Evolutionary conservation across 2,888 invertebrate species (phyloP).

Genomic region (Fabriciana adippe): DNA sequence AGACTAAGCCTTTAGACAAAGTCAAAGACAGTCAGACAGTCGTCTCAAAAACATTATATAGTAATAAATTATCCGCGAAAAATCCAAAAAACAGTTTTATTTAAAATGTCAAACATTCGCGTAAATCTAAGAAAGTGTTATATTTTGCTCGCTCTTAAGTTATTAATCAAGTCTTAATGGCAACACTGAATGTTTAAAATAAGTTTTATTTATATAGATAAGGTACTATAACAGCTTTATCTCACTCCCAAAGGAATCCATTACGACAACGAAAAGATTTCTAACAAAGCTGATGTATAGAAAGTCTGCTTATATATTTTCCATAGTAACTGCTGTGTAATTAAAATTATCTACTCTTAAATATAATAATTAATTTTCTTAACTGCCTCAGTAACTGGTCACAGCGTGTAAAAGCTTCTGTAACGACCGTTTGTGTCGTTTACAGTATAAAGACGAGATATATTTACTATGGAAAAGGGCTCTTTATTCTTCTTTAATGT

Average conservation of each 20-base stretch:
- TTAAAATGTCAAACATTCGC: too few relatives aligned
- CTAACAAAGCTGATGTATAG: not conserved
- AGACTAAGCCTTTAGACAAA: too few relatives aligned
- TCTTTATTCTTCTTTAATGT: too few relatives aligned
- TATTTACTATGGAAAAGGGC: constrained; percentile 4
- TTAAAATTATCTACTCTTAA: constrained; percentile 30
- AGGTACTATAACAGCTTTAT: constrained; percentile 2
- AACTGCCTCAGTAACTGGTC: constrained; percentile 29
- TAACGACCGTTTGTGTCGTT: constrained; percentile 25
- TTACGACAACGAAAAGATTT: not conserved
- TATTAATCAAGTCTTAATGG: too few relatives aligned
- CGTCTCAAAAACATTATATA: too few relatives aligned
- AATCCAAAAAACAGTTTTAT: too few relatives aligned
- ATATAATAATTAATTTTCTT: constrained; percentile 31
- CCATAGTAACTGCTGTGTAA: constrained; percentile 20
- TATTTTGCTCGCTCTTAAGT: too few relatives aligned
- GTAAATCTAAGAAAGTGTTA: too few relatives aligned
- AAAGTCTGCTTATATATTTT: constrained; percentile 9
- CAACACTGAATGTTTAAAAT: too few relatives aligned
- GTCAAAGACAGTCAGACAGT: too few relatives aligned
- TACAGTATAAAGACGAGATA: constrained; percentile 10
- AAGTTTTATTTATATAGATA: too few relatives aligned
- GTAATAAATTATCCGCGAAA: too few relatives aligned
- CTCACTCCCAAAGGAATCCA: constrained; percentile 6
- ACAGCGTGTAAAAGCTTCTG: constrained; percentile 26